phyloP scores from a whole-genome alignment of 23 tunicate species.

The Oikopleura albicans region DNA sequence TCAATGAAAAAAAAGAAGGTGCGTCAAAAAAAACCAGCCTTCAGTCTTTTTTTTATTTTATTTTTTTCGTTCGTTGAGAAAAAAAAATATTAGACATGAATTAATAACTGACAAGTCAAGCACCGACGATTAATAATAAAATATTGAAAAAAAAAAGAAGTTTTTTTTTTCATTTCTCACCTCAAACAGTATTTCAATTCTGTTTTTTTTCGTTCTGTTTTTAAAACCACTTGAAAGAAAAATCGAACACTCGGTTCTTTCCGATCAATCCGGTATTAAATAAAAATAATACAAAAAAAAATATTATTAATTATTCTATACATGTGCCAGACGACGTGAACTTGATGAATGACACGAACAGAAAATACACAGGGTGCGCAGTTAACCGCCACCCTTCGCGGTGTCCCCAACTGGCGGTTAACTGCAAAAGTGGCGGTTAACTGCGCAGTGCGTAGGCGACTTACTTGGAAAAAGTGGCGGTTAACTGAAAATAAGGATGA shows the following conservation, averaged over 20 bases:
- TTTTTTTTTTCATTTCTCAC: too few relatives aligned
- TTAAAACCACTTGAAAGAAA: conserved; percentile 1
- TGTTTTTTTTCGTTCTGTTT: not conserved
- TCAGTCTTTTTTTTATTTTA: too few relatives aligned
- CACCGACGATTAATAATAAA: not conserved
- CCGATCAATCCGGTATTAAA: not conserved
- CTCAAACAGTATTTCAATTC: not conserved
- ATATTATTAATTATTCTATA: not conserved
- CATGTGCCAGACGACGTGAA: not conserved
- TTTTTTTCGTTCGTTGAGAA: too few relatives aligned
- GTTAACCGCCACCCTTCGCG: too few relatives aligned
- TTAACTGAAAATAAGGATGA: too few relatives aligned
- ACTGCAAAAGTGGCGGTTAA: too few relatives aligned
- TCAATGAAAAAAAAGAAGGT: too few relatives aligned
- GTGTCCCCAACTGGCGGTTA: too few relatives aligned
- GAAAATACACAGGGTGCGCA: too few relatives aligned
- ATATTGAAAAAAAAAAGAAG: not conserved
- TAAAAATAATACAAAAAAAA: not conserved
- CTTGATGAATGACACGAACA: not conserved
- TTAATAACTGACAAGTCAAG: not conserved
- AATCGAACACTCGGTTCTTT: conserved; percentile 4
- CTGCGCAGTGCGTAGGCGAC: too few relatives aligned
- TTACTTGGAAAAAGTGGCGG: too few relatives aligned
- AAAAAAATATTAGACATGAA: not conserved
- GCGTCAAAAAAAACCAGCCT: too few relatives aligned